These are phyloP conservation scores for Pseudochromis fuscus DNA, from an alignment of 2,797 vertebrate species.

Conservation along the genomic window DNA sequence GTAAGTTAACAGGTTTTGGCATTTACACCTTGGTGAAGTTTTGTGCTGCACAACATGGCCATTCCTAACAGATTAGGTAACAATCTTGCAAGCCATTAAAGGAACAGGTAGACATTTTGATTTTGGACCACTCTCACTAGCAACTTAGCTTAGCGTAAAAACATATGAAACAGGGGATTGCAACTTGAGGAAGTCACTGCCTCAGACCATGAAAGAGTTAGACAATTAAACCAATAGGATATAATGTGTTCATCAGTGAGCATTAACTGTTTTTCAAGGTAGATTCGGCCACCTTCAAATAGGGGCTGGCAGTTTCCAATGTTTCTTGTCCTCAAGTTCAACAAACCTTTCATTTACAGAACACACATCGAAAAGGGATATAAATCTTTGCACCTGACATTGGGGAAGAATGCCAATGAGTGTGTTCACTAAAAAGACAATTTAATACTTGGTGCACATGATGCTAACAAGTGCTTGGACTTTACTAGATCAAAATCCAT, in stretches of 20 bases:
- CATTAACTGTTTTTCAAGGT: background rate
- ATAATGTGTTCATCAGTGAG: conserved; percentile 8
- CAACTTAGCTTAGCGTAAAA: background rate
- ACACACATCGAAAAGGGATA: too few relatives aligned
- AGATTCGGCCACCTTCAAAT: background rate
- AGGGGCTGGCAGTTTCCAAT: background rate
- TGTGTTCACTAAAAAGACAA: background rate
- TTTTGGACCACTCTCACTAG: background rate
- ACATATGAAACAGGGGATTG: background rate
- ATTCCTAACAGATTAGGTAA: conserved; percentile 15
- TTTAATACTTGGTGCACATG: background rate
- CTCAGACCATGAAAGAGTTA: background rate
- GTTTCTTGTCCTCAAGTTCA: background rate
- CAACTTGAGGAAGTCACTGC: background rate
- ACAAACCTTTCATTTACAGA: too few relatives aligned
- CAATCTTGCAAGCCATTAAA: background rate
- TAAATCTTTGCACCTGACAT: background rate
- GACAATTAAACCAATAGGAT: background rate
- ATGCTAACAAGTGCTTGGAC: background rate
- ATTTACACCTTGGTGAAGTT: conserved; percentile 6
- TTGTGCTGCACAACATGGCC: background rate
- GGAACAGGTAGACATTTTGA: background rate
- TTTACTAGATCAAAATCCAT: background rate
- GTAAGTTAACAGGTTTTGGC: conserved; percentile 30
- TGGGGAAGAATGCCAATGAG: background rate